Evolutionary conservation across 2,888 invertebrate species (phyloP), one percentile per base, ranked within the genome.

Genomic region (Diloba caeruleocephala): DNA sequence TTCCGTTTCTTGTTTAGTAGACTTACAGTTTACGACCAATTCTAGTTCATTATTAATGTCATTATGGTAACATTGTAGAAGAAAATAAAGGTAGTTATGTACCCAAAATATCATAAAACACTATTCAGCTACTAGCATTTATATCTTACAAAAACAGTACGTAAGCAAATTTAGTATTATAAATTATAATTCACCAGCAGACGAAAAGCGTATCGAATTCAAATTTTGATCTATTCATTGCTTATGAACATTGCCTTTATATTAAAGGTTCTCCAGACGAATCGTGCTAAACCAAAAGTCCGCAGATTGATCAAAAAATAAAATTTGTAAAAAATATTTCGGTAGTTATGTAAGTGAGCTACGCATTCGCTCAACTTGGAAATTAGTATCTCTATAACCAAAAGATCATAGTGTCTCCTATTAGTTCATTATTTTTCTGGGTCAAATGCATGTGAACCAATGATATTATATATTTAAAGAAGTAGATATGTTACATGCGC

Each of bases 271-370:
- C 31, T 36, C 32, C 5, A 15, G 39, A 43, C 42, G 25, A 19
- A 15, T 8, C 3, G 37, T 33, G 38, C 41, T 17, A 51, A 42
- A 41, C 37, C 46, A 63, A 63, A 70, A 73, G 71, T 62, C 58
- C 57, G 43, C 46, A 59, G 44, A 36, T 73, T 63, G 48, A 70
- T 67, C 60, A 69, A 65, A 71, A 66, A 64, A 65, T 59, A 26
- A 38, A 45, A 51, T 62, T 60, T 21, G 62, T n/a, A n/a, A n/a
- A n/a, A n/a, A n/a, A n/a, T n/a, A n/a, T n/a, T n/a, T n/a, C n/a
- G n/a, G n/a, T n/a, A n/a, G n/a, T n/a, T n/a, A n/a, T n/a, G n/a
- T n/a, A n/a, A n/a, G n/a, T n/a, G n/a, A n/a, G n/a, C n/a, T n/a
- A n/a, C n/a, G n/a, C n/a, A n/a, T 58, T 53, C 36, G 31, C 41